phyloP scores from a whole-genome alignment of 35 echinoderm and acorn worm genomes.

The Holothuria glaberrima region DNA sequence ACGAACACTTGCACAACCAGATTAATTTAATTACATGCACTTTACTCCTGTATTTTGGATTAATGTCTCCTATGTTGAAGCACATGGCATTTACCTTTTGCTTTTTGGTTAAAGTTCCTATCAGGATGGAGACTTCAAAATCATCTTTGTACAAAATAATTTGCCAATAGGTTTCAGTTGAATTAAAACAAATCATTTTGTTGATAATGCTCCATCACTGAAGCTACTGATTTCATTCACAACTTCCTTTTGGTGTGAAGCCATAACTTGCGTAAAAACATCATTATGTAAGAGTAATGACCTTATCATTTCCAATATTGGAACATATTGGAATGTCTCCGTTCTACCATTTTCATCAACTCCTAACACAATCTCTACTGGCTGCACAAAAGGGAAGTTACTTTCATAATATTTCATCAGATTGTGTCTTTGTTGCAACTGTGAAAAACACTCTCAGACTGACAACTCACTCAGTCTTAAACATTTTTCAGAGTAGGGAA shows the following conservation, averaged over 20 bases:
- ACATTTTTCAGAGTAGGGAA: neutral
- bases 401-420: no score
- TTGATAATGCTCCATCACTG: neutral
- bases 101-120: neutral
- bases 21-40: neutral
- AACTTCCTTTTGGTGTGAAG: neutral
- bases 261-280: neutral
- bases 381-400: neutral
- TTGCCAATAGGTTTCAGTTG: neutral
- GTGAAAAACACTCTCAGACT: neutral
- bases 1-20: neutral
- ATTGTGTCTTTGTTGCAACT: neutral
- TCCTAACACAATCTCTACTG: neutral
- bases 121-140: slow-evolving; percentile 37
- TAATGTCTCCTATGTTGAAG: neutral
- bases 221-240: neutral
- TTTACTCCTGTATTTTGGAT: slow-evolving; percentile 2
- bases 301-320: neutral
- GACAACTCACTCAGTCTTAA: neutral
- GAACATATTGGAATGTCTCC: slow-evolving; percentile 24
- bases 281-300: slow-evolving; percentile 1
- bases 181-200: neutral
- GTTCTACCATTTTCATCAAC: neutral
- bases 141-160: slow-evolving; percentile 57
- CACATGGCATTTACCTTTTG: slow-evolving; percentile 34